Conservation (phyloP, 2,888 invertebrate species). For the Phengaris alcon region DNA sequence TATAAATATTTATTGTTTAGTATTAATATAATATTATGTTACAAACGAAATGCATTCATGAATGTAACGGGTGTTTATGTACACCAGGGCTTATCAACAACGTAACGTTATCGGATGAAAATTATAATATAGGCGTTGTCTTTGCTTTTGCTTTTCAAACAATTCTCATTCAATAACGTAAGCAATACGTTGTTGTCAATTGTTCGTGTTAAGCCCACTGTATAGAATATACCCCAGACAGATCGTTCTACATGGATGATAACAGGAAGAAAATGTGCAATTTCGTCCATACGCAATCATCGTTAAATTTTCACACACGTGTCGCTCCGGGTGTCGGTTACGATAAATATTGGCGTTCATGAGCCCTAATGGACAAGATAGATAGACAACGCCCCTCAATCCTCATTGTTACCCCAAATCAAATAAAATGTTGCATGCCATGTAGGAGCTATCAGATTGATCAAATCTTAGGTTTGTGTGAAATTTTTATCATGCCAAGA, state of each 20-base stretch:
- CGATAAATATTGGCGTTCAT: constrained; percentile 58
- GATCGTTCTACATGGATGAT: neutral
- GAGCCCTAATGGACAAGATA: constrained; percentile 62
- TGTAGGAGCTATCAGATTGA: neutral
- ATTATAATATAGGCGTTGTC: too few relatives aligned
- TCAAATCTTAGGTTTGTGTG: neutral
- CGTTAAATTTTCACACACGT: constrained; percentile 39
- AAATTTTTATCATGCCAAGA: neutral
- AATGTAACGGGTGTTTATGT: too few relatives aligned
- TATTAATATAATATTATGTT: too few relatives aligned
- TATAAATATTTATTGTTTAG: too few relatives aligned
- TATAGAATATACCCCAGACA: too few relatives aligned
- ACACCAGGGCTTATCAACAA: too few relatives aligned
- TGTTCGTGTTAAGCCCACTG: too few relatives aligned
- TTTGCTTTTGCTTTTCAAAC: too few relatives aligned
- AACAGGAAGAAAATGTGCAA: constrained; percentile 20
- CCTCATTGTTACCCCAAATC: constrained; percentile 53
- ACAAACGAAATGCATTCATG: too few relatives aligned
- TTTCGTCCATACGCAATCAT: constrained; percentile 29
- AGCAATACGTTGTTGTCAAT: too few relatives aligned
- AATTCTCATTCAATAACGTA: too few relatives aligned
- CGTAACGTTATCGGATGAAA: too few relatives aligned
- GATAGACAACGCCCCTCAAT: constrained; percentile 59
- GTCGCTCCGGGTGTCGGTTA: constrained; percentile 50
- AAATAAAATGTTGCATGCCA: constrained; percentile 47